A percentile compares a stretch with the other conserved stretches of the same genome.
phyloP scores from a whole-genome alignment of 2,888 invertebrate species.

The Chaetogeoica ovagalla region DNA sequence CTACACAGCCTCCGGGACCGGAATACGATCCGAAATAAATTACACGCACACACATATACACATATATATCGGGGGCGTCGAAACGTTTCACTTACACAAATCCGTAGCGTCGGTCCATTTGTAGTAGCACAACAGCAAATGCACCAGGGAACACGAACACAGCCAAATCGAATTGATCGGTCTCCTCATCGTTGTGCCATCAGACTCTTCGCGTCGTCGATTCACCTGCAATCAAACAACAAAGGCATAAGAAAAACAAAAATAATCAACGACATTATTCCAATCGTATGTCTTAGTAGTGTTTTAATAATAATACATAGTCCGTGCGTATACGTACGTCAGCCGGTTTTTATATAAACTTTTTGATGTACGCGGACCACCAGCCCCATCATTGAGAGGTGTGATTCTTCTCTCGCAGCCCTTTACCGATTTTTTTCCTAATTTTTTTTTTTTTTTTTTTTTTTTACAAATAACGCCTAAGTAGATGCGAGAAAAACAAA shows the following conservation, averaged over 20 bases:
- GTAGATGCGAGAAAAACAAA: too few species aligned
- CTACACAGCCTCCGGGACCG: background rate
- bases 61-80: background rate
- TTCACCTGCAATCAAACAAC: conserved; percentile 33
- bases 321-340: too few species aligned
- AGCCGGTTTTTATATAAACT: too few species aligned
- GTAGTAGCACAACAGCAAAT: background rate
- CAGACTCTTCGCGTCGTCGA: background rate
- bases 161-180: conserved; percentile 46
- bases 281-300: background rate
- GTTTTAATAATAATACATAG: too few species aligned
- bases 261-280: conserved; percentile 19
- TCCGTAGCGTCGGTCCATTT: conserved; percentile 45
- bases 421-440: too few species aligned
- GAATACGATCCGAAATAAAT: background rate
- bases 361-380: too few species aligned
- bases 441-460: too few species aligned
- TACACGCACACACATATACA: too few species aligned
- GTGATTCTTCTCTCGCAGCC: too few species aligned
- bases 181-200: conserved; percentile 45
- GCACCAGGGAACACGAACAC: conserved; percentile 30
- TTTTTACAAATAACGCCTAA: too few species aligned
- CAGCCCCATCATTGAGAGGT: too few species aligned
- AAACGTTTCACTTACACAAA: conserved; percentile 28
- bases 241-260: conserved; percentile 38